These are phyloP conservation scores for Euclidia mi DNA, from an alignment of 2,888 invertebrate species.

Conservation along the genomic window DNA sequence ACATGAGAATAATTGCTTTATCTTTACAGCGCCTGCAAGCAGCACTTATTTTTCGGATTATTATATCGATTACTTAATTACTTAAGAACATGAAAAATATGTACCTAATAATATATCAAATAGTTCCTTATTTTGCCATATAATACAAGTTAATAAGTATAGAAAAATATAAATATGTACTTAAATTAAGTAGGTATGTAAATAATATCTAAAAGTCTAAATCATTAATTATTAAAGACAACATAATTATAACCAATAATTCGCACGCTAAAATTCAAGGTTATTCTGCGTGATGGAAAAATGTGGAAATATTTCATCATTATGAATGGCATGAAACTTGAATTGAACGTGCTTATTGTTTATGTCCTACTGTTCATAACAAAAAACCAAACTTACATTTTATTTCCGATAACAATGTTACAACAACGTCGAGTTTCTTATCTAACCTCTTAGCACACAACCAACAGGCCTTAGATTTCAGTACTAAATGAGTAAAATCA, in stretches of 20 bases:
- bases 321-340: background rate
- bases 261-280: constrained; percentile 63
- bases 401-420: constrained; percentile 36
- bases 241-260: constrained; percentile 22
- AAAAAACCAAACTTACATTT: constrained; percentile 44
- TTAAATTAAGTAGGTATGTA: no score
- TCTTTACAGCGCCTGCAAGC: no score
- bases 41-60: no score
- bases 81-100: no score
- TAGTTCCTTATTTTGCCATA: no score
- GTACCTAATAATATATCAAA: no score
- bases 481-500: constrained; percentile 53
- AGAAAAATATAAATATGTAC: no score
- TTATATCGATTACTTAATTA: no score
- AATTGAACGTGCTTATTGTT: background rate
- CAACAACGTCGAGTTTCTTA: constrained; percentile 42
- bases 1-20: no score
- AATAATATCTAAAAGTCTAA: no score
- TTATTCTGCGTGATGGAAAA: constrained; percentile 49
- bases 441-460: constrained; percentile 47
- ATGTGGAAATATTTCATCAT: constrained; percentile 53
- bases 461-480: constrained; percentile 44
- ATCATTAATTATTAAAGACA: no score
- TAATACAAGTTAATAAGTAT: no score
- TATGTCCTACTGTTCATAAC: constrained; percentile 6